A percentile compares a stretch with the other conserved stretches of the same genome.
Evolutionary conservation across 2,888 invertebrate species (phyloP).

Genomic region (Apeira syringaria): DNA sequence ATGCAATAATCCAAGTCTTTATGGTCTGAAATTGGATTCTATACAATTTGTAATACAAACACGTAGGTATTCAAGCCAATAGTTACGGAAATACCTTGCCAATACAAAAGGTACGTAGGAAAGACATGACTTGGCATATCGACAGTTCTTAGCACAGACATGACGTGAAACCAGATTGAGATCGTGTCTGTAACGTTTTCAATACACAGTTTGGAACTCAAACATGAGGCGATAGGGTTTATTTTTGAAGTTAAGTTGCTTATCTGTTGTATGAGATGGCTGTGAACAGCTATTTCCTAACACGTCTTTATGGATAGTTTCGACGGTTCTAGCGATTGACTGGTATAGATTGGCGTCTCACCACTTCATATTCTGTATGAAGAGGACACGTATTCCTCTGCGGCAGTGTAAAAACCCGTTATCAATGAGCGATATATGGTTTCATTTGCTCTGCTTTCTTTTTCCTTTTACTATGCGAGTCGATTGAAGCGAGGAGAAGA

Average conservation of each 20-base stretch:
- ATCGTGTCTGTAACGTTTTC: background rate
- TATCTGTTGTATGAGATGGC: no score
- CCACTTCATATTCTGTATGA: background rate
- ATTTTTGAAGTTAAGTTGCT: background rate
- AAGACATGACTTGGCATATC: conserved; percentile 8
- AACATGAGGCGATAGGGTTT: background rate
- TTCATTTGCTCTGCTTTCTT: background rate
- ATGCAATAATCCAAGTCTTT: no score
- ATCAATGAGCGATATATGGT: no score
- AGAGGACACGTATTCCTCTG: background rate
- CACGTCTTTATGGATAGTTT: conserved; percentile 20
- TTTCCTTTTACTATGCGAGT: no score
- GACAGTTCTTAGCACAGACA: conserved; percentile 12
- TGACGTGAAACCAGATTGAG: conserved; percentile 9
- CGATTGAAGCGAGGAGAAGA: no score
- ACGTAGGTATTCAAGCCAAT: background rate
- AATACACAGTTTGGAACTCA: background rate
- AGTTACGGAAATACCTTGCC: conserved; percentile 1
- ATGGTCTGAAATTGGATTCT: no score
- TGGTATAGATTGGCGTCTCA: background rate
- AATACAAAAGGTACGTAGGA: conserved; percentile 3
- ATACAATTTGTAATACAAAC: background rate
- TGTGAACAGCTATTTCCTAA: conserved; percentile 20
- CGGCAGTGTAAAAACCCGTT: background rate
- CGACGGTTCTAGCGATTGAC: conserved; percentile 7